Evolutionary conservation across 2,797 vertebrate species (phyloP).

Genomic region (Anguilla anguilla): DNA sequence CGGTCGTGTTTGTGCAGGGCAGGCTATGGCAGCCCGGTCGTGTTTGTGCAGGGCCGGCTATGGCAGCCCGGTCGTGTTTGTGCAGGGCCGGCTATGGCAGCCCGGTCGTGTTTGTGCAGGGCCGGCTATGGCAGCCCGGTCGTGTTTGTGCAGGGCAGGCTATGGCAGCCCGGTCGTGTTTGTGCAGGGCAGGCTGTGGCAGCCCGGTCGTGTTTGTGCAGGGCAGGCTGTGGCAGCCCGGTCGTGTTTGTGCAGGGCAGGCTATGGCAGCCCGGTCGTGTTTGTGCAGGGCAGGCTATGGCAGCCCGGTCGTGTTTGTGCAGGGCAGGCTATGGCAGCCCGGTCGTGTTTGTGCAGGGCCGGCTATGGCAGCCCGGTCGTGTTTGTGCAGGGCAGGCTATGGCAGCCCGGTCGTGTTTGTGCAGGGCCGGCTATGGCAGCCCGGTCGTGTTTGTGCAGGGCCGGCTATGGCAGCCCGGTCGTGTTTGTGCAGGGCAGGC

Average conservation of each 20-base stretch:
- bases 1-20: conserved; percentile 33
- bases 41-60: too few relatives aligned
- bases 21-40: not conserved
- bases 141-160: conserved; percentile 33
- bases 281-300: conserved; percentile 32
- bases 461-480: not conserved
- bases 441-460: too few relatives aligned
- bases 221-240: not conserved
- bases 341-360: conserved; percentile 33
- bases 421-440: conserved; percentile 31
- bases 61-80: conserved; percentile 5
- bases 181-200: too few relatives aligned
- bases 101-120: too few relatives aligned
- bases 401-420: conserved; percentile 5
- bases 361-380: not conserved
- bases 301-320: too few relatives aligned
- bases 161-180: not conserved
- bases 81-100: conserved; percentile 31
- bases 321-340: not conserved
- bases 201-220: conserved; percentile 28
- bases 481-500: conserved; percentile 33
- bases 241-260: too few relatives aligned
- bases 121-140: not conserved
- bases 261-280: not conserved
- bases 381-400: too few relatives aligned